Evolutionary conservation across 2,888 invertebrate genomes (phyloP).

Genomic region (Liodrosophila aerea): DNA sequence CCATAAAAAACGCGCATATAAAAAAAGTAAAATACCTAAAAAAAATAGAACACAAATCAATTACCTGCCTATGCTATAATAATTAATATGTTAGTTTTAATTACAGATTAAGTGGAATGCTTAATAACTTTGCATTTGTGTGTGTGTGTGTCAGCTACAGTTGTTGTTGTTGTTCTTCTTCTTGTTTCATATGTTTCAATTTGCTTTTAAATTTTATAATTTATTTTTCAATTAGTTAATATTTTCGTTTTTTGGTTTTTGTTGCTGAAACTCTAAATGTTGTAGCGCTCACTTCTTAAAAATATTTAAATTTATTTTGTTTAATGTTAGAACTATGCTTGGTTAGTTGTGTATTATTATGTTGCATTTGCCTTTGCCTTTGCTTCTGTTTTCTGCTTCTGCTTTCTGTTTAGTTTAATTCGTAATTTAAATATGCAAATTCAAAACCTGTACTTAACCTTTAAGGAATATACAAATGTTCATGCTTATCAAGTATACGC

Average conservation of each 20-base stretch:
- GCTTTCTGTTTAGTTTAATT: slow-evolving; percentile 28
- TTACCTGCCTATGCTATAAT: slow-evolving; percentile 23
- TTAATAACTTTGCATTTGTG: slow-evolving; percentile 53
- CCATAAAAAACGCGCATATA: slow-evolving; percentile 67
- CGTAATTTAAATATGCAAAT: slow-evolving; percentile 67
- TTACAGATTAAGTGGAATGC: slow-evolving; percentile 57
- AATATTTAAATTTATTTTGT: slow-evolving; percentile 39
- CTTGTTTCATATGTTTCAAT: slow-evolving; percentile 46
- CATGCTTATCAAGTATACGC: slow-evolving; percentile 64
- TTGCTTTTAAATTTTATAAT: slow-evolving; percentile 37
- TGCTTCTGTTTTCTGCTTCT: slow-evolving; percentile 23
- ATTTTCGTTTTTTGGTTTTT: slow-evolving; percentile 43
- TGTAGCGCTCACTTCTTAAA: slow-evolving; percentile 59
- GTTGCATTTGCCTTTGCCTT: slow-evolving; percentile 59
- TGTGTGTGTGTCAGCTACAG: slow-evolving; percentile 66
- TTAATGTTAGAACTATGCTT: slow-evolving; percentile 52
- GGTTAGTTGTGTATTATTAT: slow-evolving; percentile 70
- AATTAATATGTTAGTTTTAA: slow-evolving; percentile 29
- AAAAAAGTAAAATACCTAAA: slow-evolving; percentile 42
- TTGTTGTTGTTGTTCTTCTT: slow-evolving; percentile 33
- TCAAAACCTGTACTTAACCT: slow-evolving; percentile 72
- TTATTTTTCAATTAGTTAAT: slow-evolving; percentile 50
- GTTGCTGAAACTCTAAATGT: slow-evolving; percentile 74
- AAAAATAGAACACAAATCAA: slow-evolving; percentile 47
- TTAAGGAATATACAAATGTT: slow-evolving; percentile 72